Conservation (phyloP, 2,888 invertebrate genomes). For the Limnephilus lunatus region DNA sequence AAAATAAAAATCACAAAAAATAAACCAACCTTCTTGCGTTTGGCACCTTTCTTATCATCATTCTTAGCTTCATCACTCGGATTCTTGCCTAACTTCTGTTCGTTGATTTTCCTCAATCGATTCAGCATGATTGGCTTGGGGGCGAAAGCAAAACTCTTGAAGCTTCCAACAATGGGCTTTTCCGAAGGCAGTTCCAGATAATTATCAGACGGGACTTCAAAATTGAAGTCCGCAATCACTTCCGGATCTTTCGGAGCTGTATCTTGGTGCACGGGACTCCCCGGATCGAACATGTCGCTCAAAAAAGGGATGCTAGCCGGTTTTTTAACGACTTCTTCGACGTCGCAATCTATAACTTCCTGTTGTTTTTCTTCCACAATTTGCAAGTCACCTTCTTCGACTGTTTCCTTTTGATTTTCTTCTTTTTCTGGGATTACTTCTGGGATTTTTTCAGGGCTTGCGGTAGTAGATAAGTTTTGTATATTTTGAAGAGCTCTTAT, state of each 20-base stretch:
- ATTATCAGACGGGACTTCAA: conserved; percentile 67
- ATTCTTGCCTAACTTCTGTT: conserved; percentile 27
- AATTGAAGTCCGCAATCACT: neutral
- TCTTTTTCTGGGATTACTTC: conserved; percentile 70
- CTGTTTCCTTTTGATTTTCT: conserved; percentile 75
- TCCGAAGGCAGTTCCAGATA: conserved; percentile 67
- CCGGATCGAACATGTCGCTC: conserved; percentile 76
- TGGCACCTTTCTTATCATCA: conserved; percentile 70
- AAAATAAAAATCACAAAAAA: conserved; percentile 15
- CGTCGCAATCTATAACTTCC: conserved; percentile 67
- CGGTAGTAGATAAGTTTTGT: conserved; percentile 70
- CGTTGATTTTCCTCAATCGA: conserved; percentile 72
- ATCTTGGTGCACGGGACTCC: conserved; percentile 66
- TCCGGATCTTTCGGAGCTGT: conserved; percentile 67
- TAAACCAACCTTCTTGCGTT: conserved; percentile 66
- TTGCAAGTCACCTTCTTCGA: conserved; percentile 72
- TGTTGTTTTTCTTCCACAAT: conserved; percentile 72
- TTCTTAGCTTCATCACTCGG: conserved; percentile 4
- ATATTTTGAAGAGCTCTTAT: conserved; percentile 74
- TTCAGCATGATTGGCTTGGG: conserved; percentile 76
- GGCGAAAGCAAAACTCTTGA: conserved; percentile 75
- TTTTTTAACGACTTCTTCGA: conserved; percentile 67
- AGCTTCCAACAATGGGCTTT: conserved; percentile 71
- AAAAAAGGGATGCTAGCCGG: conserved; percentile 74
- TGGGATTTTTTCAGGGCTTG: neutral